Conservation (phyloP, 2,888 invertebrate genomes). For the Andricus curvator region DNA sequence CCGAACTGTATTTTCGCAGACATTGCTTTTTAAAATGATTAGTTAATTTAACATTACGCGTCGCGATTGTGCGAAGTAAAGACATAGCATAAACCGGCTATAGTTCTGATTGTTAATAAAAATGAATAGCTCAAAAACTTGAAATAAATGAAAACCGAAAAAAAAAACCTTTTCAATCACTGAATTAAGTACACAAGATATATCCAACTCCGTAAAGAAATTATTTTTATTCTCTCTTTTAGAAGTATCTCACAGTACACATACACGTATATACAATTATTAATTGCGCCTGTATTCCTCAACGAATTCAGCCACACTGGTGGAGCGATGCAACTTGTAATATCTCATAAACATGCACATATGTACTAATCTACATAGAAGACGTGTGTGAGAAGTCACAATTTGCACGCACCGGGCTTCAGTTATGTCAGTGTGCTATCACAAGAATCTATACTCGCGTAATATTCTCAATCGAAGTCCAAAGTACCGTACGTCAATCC, state of each 20-base stretch:
- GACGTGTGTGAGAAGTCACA: conserved; percentile 38
- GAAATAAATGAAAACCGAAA: not conserved
- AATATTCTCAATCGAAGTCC: conserved; percentile 46
- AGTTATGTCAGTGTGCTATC: conserved; percentile 38
- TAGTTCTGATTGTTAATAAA: not conserved
- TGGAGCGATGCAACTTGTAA: conserved; percentile 22
- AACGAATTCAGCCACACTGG: conserved; percentile 37
- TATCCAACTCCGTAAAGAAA: conserved; percentile 3
- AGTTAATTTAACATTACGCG: conserved; percentile 32
- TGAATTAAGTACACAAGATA: conserved; percentile 20
- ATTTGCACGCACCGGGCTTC: conserved; percentile 39
- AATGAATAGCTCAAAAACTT: not conserved
- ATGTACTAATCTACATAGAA: conserved; percentile 36
- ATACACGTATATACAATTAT: conserved; percentile 35
- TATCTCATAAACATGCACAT: conserved; percentile 37
- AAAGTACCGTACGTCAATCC: conserved; percentile 42
- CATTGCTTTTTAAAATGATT: conserved; percentile 42
- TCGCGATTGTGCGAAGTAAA: conserved; percentile 34
- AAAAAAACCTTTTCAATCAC: not conserved
- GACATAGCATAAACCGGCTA: conserved; percentile 19
- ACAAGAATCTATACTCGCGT: conserved; percentile 45
- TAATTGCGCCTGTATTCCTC: conserved; percentile 37
- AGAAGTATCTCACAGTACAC: conserved; percentile 10
- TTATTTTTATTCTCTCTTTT: conserved; percentile 17
- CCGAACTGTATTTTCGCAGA: conserved; percentile 59